A percentile compares a stretch with the other conserved stretches of the same genome.
Evolutionary conservation across 1,140 invertebrate genomes (phyloP).

Genomic region (Hyles euphorbiae): DNA sequence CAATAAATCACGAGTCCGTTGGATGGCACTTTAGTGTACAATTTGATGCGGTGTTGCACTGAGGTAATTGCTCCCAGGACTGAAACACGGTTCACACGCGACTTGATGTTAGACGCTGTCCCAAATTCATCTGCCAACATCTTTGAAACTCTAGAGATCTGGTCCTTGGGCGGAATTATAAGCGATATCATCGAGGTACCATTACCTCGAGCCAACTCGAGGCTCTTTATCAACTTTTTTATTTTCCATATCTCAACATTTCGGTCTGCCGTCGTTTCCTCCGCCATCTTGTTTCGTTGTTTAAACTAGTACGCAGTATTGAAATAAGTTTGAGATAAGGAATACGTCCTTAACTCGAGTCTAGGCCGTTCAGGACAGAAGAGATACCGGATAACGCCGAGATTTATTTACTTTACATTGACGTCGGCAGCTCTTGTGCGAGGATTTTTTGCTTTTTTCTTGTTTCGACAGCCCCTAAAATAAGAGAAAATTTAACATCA

Average conservation of each 20-base stretch:
- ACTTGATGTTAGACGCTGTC: constrained; percentile 99
- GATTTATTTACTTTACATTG: too few relatives aligned
- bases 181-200: constrained; percentile 99
- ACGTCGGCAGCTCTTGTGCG: too few relatives aligned
- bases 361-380: too few relatives aligned
- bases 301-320: too few relatives aligned
- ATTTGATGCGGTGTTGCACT: constrained; percentile 88
- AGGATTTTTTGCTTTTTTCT: too few relatives aligned
- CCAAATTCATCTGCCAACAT: constrained; percentile 99
- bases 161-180: constrained; percentile 99
- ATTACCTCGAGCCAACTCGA: constrained; percentile 78
- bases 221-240: not conserved
- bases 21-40: constrained; percentile 87
- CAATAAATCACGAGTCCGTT: constrained; percentile 99
- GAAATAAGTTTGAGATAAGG: too few relatives aligned
- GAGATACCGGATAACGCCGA: too few relatives aligned
- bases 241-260: not conserved
- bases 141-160: constrained; percentile 98
- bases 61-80: constrained; percentile 99
- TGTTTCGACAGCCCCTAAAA: too few relatives aligned
- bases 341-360: too few relatives aligned
- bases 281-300: too few relatives aligned
- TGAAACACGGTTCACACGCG: constrained; percentile 97
- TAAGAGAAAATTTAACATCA: too few relatives aligned
- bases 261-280: too few relatives aligned